Evolutionary conservation across 2,888 invertebrate genomes (phyloP).

Genomic region (Drosophila sordidapex): DNA sequence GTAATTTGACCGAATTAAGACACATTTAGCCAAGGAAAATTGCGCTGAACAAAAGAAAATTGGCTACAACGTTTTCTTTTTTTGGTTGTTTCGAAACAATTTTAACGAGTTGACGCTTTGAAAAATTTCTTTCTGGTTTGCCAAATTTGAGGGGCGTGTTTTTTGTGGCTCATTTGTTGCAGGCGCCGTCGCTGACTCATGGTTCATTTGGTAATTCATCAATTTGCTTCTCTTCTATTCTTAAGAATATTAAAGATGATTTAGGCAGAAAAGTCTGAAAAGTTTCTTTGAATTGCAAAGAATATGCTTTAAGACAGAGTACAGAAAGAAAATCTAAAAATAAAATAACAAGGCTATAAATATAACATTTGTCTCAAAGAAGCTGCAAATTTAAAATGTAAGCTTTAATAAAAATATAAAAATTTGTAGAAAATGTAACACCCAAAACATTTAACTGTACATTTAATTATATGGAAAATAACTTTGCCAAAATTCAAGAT

Average conservation of each 20-base stretch:
- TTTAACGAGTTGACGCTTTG: slow-evolving; percentile 51
- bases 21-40: slow-evolving; percentile 29
- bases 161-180: slow-evolving; percentile 25
- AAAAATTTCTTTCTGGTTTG: slow-evolving; percentile 13
- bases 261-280: background rate
- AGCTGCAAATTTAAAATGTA: background rate
- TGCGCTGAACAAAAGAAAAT: slow-evolving; percentile 44
- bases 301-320: background rate
- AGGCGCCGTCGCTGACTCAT: slow-evolving; percentile 12
- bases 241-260: background rate
- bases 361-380: background rate
- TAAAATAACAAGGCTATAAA: background rate
- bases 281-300: background rate
- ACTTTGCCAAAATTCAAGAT: too few species aligned
- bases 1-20: slow-evolving; percentile 40
- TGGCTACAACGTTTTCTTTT: slow-evolving; percentile 20
- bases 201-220: slow-evolving; percentile 49
- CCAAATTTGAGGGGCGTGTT: slow-evolving; percentile 34
- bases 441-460: background rate
- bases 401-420: too few species aligned
- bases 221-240: slow-evolving; percentile 21
- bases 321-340: background rate
- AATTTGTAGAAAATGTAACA: too few species aligned
- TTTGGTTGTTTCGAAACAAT: slow-evolving; percentile 8
- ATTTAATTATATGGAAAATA: background rate